Evolutionary conservation across 2,113 vertebrate species (phyloP).

Genomic region (Planiliza haematocheilus): DNA sequence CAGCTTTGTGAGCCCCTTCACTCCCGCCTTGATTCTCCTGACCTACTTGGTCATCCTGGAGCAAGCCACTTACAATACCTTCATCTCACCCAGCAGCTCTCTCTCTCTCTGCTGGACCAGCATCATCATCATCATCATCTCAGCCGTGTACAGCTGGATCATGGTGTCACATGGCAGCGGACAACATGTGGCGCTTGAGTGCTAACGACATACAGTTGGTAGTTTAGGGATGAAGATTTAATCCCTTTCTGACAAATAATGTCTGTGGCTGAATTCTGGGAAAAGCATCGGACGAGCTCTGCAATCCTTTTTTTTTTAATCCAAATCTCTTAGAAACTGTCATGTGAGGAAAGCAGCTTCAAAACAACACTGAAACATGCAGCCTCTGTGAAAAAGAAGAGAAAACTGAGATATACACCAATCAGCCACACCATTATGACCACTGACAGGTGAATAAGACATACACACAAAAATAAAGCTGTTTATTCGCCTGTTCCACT

Average conservation of each 20-base stretch:
- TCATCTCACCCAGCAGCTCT: slow-evolving; percentile 59
- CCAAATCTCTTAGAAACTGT: slow-evolving; percentile 44
- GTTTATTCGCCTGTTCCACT: background rate
- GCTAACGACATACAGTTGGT: no score
- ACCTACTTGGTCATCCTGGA: slow-evolving; percentile 84
- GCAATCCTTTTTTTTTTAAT: slow-evolving; percentile 48
- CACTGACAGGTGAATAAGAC: no score
- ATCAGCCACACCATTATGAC: no score
- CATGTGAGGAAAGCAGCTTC: slow-evolving; percentile 8
- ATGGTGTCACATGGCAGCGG: no score
- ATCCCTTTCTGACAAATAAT: slow-evolving; percentile 52
- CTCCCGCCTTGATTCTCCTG: slow-evolving; percentile 83
- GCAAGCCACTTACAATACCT: slow-evolving; percentile 83
- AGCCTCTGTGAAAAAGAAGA: background rate
- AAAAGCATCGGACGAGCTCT: slow-evolving; percentile 23
- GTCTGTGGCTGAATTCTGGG: slow-evolving; percentile 49
- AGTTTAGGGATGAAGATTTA: slow-evolving; percentile 60
- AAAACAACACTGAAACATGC: background rate
- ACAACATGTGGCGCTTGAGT: no score
- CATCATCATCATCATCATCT: no score
- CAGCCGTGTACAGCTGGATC: no score
- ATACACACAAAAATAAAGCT: no score
- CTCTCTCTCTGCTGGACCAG: slow-evolving; percentile 36
- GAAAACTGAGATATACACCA: no score
- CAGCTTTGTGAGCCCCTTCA: slow-evolving; percentile 81